Evolutionary conservation across 2,113 vertebrate genomes (phyloP), one percentile per base, ranked within the genome.

Genomic region (Ariopsis seemanni): DNA sequence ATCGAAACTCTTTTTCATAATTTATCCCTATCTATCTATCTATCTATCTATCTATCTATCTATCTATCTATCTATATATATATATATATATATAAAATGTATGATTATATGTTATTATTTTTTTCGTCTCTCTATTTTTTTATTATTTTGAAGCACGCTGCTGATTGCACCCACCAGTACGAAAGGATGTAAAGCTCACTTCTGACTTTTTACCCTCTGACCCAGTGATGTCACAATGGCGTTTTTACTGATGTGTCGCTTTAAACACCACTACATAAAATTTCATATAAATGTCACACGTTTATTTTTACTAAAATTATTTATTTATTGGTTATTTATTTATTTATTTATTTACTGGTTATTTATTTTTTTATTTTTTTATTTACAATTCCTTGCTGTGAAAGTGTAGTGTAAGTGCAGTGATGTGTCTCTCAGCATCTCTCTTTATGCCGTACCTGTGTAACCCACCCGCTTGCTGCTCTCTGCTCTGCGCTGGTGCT

Each of bases 381-480:
- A 2, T 25, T 27, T 34, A 2, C 30, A 42, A n/a, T 71, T 42
- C 8, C 69, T 20, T 48, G 69, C 34, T 53, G 75, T n/a, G 75
- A n/a, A n/a, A 78, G 75, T 53, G 50, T 78, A 52, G 1, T 78
- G 75, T 15, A 4, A 52, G 72, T 1, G 20, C 20, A 5, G 5
- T 1, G 30, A 87, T 81, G 86, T 87, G 83, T 27, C 63, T 87
- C 90, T 92, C 67, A 77, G 69, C 74, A 86, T 89, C 42, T 42
- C 42, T 82, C 53, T 84, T 53, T 25, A 67, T 83, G 22, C 81
- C 22, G 88, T 89, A 90, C 91, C 92, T 91, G 88, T 84, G 88
- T 77, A 2, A 9, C 22, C 12, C 2, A 0, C 25, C 71, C 10
- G 14, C 14, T 2, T 17, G 52, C 52, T 27, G 52, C 25, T 79